These are phyloP conservation scores for Ptilodon capucinus DNA, from an alignment of 2,888 invertebrate genomes.

Conservation along the genomic window DNA sequence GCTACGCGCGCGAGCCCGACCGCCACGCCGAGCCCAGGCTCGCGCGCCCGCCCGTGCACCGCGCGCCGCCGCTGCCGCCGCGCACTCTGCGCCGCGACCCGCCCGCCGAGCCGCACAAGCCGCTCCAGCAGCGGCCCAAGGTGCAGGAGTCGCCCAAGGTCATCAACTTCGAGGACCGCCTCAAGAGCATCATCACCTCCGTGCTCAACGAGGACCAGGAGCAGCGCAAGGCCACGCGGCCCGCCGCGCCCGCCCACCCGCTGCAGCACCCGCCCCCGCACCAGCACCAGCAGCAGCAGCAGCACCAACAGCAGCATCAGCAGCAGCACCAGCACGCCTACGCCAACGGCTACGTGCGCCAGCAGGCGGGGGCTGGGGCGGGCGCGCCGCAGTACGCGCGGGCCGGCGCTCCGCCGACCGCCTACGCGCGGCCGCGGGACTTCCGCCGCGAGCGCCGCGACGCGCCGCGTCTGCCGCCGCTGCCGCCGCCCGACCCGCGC, in stretches of 20 bases:
- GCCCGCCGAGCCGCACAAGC: constrained; percentile 66
- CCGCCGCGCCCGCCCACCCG: constrained; percentile 43
- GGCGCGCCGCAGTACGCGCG: constrained; percentile 6
- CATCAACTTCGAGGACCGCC: constrained; percentile 94
- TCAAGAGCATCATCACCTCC: constrained; percentile 93
- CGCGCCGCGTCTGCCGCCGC: constrained; percentile 35
- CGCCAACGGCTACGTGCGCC: constrained; percentile 27
- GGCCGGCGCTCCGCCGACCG: constrained; percentile 13
- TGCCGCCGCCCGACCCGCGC: constrained; percentile 62
- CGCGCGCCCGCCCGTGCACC: constrained; percentile 41
- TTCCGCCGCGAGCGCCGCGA: constrained; percentile 60
- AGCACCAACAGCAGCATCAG: constrained; percentile 84
- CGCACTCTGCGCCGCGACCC: constrained; percentile 38
- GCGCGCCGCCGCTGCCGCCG: constrained; percentile 48
- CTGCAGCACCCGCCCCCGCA: no score
- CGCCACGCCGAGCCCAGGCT: constrained; percentile 48
- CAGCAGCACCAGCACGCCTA: constrained; percentile 26
- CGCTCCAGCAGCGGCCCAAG: constrained; percentile 73
- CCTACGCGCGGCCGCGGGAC: constrained; percentile 44
- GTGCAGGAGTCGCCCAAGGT: constrained; percentile 88
- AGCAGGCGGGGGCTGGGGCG: constrained; percentile 4
- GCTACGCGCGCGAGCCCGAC: constrained; percentile 60
- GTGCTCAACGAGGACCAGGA: constrained; percentile 92
- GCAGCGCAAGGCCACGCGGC: constrained; percentile 56
- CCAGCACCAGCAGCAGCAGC: no score